Percentiles rank a stretch among this genome's conserved stretches.
Conservation (phyloP, 1,140 invertebrate genomes). For the Drosophila bocqueti region DNA sequence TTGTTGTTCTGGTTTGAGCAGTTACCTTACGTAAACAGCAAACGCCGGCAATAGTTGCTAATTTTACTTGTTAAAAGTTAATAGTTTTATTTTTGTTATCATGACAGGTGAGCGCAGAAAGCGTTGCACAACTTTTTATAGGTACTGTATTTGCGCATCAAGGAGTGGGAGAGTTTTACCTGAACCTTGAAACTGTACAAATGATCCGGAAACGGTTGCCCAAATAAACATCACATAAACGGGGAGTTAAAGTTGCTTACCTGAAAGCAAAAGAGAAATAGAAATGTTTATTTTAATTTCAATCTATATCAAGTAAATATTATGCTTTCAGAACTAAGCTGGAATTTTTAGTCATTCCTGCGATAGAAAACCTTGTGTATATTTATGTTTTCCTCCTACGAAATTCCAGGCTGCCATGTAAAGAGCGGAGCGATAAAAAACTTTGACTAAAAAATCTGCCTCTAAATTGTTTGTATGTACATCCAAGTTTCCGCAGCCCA, state of each 20-base stretch:
- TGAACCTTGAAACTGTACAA: constrained; percentile 3
- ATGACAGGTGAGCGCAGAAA: constrained; percentile 34
- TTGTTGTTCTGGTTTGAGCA: constrained; percentile 37
- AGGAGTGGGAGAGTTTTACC: constrained; percentile 2
- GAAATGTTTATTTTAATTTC: constrained; percentile 26
- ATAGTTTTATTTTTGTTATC: constrained; percentile 62
- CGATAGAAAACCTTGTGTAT: constrained; percentile 41
- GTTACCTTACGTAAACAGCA: constrained; percentile 49
- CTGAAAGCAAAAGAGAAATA: constrained; percentile 37
- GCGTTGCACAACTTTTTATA: constrained; percentile 27
- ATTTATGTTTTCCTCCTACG: constrained; percentile 47
- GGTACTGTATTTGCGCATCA: not conserved
- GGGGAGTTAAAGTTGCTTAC: constrained; percentile 30
- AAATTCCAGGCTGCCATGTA: constrained; percentile 38
- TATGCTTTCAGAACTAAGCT: not conserved
- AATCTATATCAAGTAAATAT: constrained; percentile 29
- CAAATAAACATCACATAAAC: constrained; percentile 10
- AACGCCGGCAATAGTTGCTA: constrained; percentile 54
- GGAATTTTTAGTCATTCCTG: not conserved
- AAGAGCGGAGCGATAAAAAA: constrained; percentile 22
- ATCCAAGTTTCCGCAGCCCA: constrained; percentile 44
- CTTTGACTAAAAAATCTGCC: constrained; percentile 26
- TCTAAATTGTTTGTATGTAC: constrained; percentile 39
- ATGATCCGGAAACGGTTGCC: constrained; percentile 1
- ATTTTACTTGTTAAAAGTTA: constrained; percentile 50